phyloP scores from a whole-genome alignment of 2,888 invertebrate species.

The Cabera pusaria region DNA sequence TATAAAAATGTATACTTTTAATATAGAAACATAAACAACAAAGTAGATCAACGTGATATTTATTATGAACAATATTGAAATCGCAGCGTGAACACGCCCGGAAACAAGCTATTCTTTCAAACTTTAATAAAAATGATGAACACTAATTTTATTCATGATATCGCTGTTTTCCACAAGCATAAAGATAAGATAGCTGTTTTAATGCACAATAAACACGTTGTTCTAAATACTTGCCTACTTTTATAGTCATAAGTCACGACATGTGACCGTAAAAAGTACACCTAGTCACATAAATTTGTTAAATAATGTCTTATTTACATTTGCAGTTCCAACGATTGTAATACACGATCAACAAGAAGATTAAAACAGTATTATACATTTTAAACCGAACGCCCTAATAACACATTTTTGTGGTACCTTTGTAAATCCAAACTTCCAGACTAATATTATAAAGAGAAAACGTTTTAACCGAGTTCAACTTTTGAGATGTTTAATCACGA shows the following conservation, averaged over 20 bases:
- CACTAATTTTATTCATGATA: slow-evolving; percentile 54
- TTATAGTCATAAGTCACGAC: slow-evolving; percentile 74
- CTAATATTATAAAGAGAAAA: too few relatives aligned
- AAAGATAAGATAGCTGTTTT: slow-evolving; percentile 56
- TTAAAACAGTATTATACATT: too few relatives aligned
- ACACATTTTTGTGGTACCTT: too few relatives aligned
- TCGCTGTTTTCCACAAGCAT: slow-evolving; percentile 44
- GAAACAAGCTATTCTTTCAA: slow-evolving; percentile 24
- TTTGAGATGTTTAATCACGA: too few relatives aligned
- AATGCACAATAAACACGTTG: slow-evolving; percentile 72
- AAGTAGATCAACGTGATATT: neutral
- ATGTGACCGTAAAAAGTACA: slow-evolving; percentile 59
- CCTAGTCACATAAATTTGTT: slow-evolving; percentile 59
- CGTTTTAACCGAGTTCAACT: too few relatives aligned
- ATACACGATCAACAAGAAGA: too few relatives aligned
- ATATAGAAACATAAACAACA: neutral
- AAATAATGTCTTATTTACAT: slow-evolving; percentile 34
- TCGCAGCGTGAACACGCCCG: slow-evolving; percentile 25
- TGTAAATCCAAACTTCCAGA: too few relatives aligned
- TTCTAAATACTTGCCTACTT: slow-evolving; percentile 56
- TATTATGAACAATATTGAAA: slow-evolving; percentile 20
- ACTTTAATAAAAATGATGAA: slow-evolving; percentile 49
- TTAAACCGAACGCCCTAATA: too few relatives aligned
- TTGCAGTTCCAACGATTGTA: neutral
- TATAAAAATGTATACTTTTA: too few relatives aligned